These are phyloP conservation scores for Cephus spinipes DNA, from an alignment of 2,888 invertebrate species.

Conservation along the genomic window DNA sequence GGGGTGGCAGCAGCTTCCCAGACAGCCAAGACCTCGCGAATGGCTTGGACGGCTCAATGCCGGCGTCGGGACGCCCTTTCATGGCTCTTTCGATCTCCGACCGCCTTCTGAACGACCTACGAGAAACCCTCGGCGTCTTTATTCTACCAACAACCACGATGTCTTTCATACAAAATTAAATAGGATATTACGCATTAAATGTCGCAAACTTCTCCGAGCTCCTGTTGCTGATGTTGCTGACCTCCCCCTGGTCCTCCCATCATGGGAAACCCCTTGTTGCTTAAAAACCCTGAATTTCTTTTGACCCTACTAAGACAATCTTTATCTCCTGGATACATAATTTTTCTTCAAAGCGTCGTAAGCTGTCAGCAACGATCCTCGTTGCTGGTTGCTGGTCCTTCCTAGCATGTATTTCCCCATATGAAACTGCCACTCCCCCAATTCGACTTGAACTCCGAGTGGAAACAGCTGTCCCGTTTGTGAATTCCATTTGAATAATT, in stretches of 20 bases:
- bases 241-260: not conserved
- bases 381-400: not conserved
- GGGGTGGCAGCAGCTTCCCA: not conserved
- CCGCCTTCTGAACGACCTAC: constrained; percentile 20
- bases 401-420: not conserved
- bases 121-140: constrained; percentile 43
- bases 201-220: constrained; percentile 39
- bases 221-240: constrained; percentile 1
- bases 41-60: constrained; percentile 64
- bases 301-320: not conserved
- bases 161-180: constrained; percentile 64
- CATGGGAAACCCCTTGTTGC: not conserved
- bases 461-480: constrained; percentile 53
- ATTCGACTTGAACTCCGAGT: constrained; percentile 28
- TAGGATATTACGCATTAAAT: constrained; percentile 63
- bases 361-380: not conserved
- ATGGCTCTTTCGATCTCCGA: constrained; percentile 25
- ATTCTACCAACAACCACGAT: constrained; percentile 49
- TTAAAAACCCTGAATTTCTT: not conserved
- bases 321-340: not conserved
- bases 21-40: constrained; percentile 44
- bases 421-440: constrained; percentile 30
- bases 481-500: constrained; percentile 62
- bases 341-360: not conserved
- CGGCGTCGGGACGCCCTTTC: constrained; percentile 17